A percentile compares a stretch with the other conserved stretches of the same genome.
These are phyloP conservation scores for Aleadryas rufinucha DNA, from an alignment of 2,113 vertebrate species.

Conservation along the genomic window DNA sequence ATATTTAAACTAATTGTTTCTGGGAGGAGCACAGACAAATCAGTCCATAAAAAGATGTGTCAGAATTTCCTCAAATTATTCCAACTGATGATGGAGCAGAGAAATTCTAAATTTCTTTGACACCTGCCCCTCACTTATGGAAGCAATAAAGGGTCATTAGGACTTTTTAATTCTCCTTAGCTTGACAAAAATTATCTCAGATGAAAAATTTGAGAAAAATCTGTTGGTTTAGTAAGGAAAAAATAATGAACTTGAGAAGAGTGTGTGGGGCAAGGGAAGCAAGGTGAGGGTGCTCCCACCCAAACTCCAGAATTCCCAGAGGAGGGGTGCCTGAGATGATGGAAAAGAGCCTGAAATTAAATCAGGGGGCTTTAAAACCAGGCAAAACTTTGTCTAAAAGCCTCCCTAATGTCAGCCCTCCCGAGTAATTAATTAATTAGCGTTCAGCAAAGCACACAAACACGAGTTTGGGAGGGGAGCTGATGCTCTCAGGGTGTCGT, in stretches of 20 bases:
- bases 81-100: neutral
- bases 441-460: neutral
- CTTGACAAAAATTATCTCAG: neutral
- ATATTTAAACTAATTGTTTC: neutral
- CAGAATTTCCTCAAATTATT: neutral
- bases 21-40: neutral
- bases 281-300: neutral
- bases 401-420: neutral
- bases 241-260: neutral
- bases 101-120: neutral
- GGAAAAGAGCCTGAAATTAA: neutral
- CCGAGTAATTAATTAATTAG: neutral
- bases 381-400: neutral
- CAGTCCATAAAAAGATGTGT: neutral
- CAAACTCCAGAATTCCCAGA: neutral
- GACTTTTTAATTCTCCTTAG: neutral
- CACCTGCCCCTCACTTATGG: neutral
- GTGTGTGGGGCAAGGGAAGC: neutral
- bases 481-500: neutral
- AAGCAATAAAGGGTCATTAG: neutral
- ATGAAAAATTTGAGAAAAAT: neutral
- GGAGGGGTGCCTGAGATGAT: neutral
- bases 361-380: neutral
- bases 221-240: neutral
- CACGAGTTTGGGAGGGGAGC: neutral